Evolutionary conservation across 2,888 invertebrate species (phyloP).

Genomic region (Cistogaster globosa): DNA sequence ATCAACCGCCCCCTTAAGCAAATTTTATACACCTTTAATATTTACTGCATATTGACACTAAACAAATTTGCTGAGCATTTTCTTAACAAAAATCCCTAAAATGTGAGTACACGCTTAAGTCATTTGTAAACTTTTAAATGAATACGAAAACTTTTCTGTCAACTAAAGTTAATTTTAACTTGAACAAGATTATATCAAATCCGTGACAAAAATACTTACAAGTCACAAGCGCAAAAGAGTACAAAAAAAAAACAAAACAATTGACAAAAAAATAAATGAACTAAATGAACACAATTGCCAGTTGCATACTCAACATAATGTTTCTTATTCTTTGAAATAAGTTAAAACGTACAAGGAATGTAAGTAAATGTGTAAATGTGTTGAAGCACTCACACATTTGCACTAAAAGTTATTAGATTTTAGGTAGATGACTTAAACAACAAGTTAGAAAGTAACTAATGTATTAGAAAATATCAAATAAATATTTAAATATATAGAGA

Average conservation of each 20-base stretch:
- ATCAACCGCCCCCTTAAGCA: too few relatives aligned
- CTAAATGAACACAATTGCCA: conserved; percentile 1
- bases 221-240: conserved; percentile 8
- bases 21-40: neutral
- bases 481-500: neutral
- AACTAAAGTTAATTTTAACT: conserved; percentile 56
- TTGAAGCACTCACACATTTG: neutral
- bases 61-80: conserved; percentile 37
- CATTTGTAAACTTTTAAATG: conserved; percentile 50
- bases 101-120: conserved; percentile 51
- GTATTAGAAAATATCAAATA: conserved; percentile 60
- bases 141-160: conserved; percentile 54
- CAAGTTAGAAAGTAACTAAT: conserved; percentile 60
- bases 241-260: neutral
- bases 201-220: conserved; percentile 63
- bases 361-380: neutral
- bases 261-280: neutral
- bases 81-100: conserved; percentile 44
- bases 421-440: conserved; percentile 30
- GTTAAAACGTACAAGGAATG: neutral
- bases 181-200: conserved; percentile 64
- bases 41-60: conserved; percentile 2
- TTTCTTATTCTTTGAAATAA: neutral
- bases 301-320: conserved; percentile 1
- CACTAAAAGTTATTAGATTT: neutral